phyloP scores from a whole-genome alignment of 2,113 vertebrate species.

The Hippocampus guttulatus region DNA sequence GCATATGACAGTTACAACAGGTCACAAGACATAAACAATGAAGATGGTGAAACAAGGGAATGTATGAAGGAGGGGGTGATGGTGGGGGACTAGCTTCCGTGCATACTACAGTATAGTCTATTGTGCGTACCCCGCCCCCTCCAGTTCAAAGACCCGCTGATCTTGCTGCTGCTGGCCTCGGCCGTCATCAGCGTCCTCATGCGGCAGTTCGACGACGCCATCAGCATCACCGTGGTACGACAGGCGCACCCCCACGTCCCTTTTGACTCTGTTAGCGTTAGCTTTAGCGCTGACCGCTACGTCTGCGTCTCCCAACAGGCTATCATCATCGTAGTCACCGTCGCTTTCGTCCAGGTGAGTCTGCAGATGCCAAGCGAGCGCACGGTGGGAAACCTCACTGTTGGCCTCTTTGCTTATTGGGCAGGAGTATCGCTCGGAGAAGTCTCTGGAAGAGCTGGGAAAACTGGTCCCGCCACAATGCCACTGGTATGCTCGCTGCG shows the following conservation, averaged over 20 bases:
- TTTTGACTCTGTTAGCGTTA: not conserved
- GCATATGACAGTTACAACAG: no score
- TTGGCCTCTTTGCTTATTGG: not conserved
- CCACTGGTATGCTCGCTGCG: constrained; percentile 80
- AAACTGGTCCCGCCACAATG: constrained; percentile 97
- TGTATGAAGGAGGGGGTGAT: no score
- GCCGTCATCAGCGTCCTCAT: constrained; percentile 96
- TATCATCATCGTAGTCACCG: constrained; percentile 96
- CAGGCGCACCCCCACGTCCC: not conserved
- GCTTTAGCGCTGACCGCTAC: not conserved
- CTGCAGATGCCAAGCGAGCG: not conserved
- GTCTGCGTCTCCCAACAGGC: constrained; percentile 68
- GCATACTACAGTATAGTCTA: no score
- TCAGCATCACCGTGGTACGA: constrained; percentile 98
- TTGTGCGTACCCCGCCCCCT: constrained; percentile 5
- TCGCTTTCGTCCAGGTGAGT: constrained; percentile 95
- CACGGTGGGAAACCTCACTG: not conserved
- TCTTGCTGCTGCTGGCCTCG: constrained; percentile 93
- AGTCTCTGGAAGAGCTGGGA: constrained; percentile 91
- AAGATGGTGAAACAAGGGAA: no score
- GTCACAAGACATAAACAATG: no score
- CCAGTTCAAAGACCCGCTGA: constrained; percentile 98
- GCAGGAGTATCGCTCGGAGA: constrained; percentile 97
- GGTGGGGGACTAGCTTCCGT: no score
- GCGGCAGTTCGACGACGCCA: constrained; percentile 96